These are phyloP conservation scores for Limnephilus marmoratus DNA, from an alignment of 2,888 invertebrate species.

Conservation along the genomic window DNA sequence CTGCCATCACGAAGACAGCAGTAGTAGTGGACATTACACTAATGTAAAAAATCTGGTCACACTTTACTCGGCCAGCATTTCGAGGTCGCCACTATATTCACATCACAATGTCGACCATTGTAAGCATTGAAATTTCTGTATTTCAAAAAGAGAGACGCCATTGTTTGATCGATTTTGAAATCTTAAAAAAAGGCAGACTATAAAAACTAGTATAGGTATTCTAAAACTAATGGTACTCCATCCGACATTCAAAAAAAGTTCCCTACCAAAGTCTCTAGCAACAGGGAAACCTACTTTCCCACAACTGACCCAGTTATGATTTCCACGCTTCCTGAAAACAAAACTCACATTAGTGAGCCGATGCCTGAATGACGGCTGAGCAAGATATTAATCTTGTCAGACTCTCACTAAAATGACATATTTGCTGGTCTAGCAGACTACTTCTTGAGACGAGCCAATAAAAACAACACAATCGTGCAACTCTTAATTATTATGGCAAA, in stretches of 20 bases:
- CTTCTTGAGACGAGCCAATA: not conserved
- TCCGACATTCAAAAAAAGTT: not conserved
- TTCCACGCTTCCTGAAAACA: conserved; percentile 21
- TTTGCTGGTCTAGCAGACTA: not conserved
- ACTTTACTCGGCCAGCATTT: not conserved
- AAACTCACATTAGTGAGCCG: conserved; percentile 18
- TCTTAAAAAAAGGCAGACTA: too few species aligned
- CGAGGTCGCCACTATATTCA: not conserved
- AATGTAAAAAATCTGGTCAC: too few species aligned
- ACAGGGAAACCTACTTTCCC: conserved; percentile 22
- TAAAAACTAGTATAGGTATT: too few species aligned
- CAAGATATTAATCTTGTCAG: conserved; percentile 39
- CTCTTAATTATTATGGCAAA: not conserved
- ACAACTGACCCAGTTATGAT: conserved; percentile 29
- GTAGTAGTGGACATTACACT: too few species aligned
- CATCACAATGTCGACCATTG: too few species aligned
- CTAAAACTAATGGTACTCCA: not conserved
- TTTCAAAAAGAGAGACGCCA: too few species aligned
- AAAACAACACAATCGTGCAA: not conserved
- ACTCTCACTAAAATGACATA: not conserved
- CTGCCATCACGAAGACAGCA: too few species aligned
- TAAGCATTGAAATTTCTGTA: too few species aligned
- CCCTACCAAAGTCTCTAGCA: not conserved
- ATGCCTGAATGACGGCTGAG: conserved; percentile 13
- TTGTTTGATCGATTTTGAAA: too few species aligned